Base-by-base conservation (phyloP, 2,797 vertebrate genomes). In the Dipus sagitta region DNA sequence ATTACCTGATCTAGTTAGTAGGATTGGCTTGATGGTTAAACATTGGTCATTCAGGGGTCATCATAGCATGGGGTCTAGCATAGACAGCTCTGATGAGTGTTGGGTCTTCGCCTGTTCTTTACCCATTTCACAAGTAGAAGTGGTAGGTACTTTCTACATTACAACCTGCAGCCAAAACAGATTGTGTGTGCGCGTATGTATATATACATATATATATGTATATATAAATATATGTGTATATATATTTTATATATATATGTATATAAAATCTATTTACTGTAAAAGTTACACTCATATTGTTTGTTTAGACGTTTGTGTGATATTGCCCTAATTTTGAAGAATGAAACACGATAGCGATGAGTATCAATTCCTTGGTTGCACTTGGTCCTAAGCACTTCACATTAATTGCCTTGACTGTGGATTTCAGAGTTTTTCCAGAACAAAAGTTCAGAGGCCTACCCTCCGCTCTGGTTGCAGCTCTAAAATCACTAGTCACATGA, bases 391-490 rank as follows among this genome's bases (percentile, higher is more conserved):
- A 93, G 77, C 2, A 84, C 60, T 78, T 93, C 64, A 91, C 60
- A 64, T 70, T 47, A 79, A 26, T 62, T 81, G 87, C 32, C 47
- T 68, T 30, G 7, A 9, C 38, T 70, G 5, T 70, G 82, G 83
- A 10, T 87, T 93, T 84, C 60, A 72, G 17, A 24, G 54, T 88
- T 80, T 72, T 10, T 65, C 14, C 21, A n/a, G 54, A 84, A 62
- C 72, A 72, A 64, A 93, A 86, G 23, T 52, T 75, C 75, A 72
- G 64, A 89, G 30, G 20, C 64, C 15, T 62, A n/a, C 24, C 6
- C 92, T 97, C 72, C 24, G 6, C 92, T 97, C 72, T 91, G 65
- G 23, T 72, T 32, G 52, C 12, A 89, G 21, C 78, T 92, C 85
- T 86, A 70, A 85, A 91, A 91, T 87, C 38, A 34, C 52, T 72